phyloP scores from a whole-genome alignment of 2,113 vertebrate species.

The Centropus bengalensis region DNA sequence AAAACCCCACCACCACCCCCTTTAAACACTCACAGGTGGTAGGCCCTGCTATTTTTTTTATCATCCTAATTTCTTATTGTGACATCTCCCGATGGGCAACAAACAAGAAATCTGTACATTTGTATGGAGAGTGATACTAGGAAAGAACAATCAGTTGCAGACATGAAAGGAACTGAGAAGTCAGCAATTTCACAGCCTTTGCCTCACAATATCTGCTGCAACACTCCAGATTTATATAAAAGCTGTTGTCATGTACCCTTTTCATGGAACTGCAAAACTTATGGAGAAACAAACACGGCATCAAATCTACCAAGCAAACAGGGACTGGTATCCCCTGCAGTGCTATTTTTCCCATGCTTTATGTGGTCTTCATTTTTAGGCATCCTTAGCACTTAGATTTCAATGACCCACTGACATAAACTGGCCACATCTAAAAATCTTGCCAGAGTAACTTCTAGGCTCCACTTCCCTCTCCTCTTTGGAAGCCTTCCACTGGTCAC shows the following conservation, averaged over 20 bases:
- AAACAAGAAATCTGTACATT: constrained; percentile 7
- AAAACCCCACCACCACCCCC: not conserved
- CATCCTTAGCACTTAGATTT: not conserved
- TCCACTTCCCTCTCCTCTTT: not conserved
- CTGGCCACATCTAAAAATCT: not conserved
- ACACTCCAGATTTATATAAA: not conserved
- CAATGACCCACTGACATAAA: not conserved
- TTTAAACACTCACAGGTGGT: not conserved
- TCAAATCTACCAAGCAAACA: not conserved
- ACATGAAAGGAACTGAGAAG: constrained; percentile 19
- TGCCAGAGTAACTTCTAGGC: not conserved
- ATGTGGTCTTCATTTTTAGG: not conserved
- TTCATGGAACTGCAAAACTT: not conserved
- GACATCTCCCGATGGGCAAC: not conserved
- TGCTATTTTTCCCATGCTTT: not conserved
- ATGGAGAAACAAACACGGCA: not conserved
- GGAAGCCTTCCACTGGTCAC: not conserved
- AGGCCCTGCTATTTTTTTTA: not conserved
- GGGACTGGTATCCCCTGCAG: rapidly evolving
- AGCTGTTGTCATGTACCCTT: rapidly evolving
- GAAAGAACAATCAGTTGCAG: constrained; percentile 40
- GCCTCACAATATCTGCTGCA: not conserved
- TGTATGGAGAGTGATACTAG: not conserved
- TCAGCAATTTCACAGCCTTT: constrained; percentile 46
- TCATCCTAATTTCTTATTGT: not conserved